These are phyloP conservation scores for Phalangium opilio DNA, from an alignment of 2,888 invertebrate species.

Conservation along the genomic window DNA sequence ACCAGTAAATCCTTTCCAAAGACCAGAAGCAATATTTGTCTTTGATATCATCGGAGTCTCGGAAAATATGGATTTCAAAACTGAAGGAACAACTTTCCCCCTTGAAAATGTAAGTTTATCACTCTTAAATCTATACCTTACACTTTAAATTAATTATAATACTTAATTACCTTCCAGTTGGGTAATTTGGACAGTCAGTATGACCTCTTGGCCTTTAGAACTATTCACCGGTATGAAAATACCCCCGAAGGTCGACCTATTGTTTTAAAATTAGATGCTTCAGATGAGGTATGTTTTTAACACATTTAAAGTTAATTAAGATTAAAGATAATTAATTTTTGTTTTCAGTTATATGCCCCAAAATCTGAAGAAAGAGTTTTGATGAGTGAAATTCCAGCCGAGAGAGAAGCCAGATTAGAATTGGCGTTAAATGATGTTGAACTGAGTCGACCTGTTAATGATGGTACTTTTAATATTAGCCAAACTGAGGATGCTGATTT, in stretches of 20 bases:
- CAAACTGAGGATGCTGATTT: constrained; percentile 17
- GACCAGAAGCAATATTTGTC: constrained; percentile 13
- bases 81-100: constrained; percentile 12
- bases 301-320: too few relatives aligned
- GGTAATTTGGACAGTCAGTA: constrained; percentile 13
- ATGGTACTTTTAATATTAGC: constrained; percentile 16
- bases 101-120: constrained; percentile 14
- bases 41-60: constrained; percentile 12
- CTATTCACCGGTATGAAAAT: constrained; percentile 11
- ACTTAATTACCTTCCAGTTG: constrained; percentile 5
- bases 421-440: constrained; percentile 11
- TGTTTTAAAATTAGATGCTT: constrained; percentile 17
- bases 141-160: neutral
- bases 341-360: constrained; percentile 17
- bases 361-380: constrained; percentile 18
- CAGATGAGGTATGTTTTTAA: constrained; percentile 17
- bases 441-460: constrained; percentile 11
- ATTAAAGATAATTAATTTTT: constrained; percentile 5
- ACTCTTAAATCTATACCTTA: neutral
- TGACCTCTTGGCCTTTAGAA: constrained; percentile 16
- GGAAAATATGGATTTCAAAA: constrained; percentile 10
- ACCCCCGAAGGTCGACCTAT: constrained; percentile 17
- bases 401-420: constrained; percentile 13
- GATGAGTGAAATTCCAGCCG: constrained; percentile 15
- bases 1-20: constrained; percentile 13